Conservation (phyloP, 2,113 vertebrate genomes). For the Stigmatopora argus region DNA sequence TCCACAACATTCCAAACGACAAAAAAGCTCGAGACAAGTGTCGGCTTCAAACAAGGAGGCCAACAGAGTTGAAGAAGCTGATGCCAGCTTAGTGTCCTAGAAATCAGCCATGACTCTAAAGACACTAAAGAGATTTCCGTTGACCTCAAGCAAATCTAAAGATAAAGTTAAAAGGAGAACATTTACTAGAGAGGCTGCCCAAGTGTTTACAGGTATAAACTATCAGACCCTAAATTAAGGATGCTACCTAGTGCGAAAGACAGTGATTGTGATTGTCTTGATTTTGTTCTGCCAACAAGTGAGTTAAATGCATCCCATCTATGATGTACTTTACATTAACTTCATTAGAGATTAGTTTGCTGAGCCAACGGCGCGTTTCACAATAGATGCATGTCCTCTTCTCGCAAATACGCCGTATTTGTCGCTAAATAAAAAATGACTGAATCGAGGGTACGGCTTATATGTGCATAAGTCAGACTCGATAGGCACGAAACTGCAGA, state of each 20-base stretch:
- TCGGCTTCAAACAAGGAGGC: not conserved
- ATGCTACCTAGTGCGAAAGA: not conserved
- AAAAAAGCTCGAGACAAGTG: not conserved
- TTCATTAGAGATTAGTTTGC: not conserved
- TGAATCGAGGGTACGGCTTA: no score
- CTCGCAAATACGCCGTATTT: no score
- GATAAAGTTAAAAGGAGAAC: conserved; percentile 21
- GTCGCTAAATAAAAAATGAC: no score
- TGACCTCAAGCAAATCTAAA: conserved; percentile 41
- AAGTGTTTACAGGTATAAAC: not conserved
- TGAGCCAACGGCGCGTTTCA: not conserved
- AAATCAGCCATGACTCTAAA: conserved; percentile 43
- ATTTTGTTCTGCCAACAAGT: not conserved
- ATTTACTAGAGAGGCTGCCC: conserved; percentile 20
- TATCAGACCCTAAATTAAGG: not conserved
- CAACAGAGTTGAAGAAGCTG: conserved; percentile 10
- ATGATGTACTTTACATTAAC: conserved; percentile 4
- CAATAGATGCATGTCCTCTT: not conserved
- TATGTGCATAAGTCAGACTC: no score
- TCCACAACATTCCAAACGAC: no score
- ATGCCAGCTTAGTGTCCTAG: conserved; percentile 38
- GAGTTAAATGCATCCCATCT: not conserved
- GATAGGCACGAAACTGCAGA: no score
- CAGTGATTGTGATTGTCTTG: not conserved
- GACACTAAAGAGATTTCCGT: conserved; percentile 56